A percentile compares a stretch with the other conserved stretches of the same genome.
Conservation (phyloP, 2,888 invertebrate species). For the Operophtera brumata region DNA sequence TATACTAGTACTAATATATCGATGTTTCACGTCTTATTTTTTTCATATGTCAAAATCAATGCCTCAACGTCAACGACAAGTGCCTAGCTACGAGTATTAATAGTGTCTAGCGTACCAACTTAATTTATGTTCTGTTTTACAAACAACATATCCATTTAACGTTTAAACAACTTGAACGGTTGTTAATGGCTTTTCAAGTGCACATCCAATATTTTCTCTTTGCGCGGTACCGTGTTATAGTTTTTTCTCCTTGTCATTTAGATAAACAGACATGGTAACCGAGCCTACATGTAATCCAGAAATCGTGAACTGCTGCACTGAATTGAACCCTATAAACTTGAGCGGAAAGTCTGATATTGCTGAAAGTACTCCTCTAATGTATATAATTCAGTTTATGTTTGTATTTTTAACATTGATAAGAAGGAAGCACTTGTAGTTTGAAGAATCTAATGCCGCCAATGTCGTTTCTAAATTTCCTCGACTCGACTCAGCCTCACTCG, state of each 20-base stretch:
- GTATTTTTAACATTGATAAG: constrained; percentile 3
- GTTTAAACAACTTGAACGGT: constrained; percentile 25
- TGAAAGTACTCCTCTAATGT: neutral
- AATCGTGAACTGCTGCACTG: neutral
- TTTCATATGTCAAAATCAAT: too few species aligned
- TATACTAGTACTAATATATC: too few species aligned
- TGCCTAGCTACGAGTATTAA: too few species aligned
- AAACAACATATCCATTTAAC: constrained; percentile 17
- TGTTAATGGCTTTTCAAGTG: constrained; percentile 35
- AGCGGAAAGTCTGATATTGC: neutral
- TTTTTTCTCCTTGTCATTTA: constrained; percentile 23
- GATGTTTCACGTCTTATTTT: too few species aligned
- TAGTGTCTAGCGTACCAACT: too few species aligned
- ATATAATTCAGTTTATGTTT: neutral
- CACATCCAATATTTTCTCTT: constrained; percentile 32
- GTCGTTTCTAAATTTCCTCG: too few species aligned
- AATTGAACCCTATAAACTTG: neutral
- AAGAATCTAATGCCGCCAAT: too few species aligned
- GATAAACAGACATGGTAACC: constrained; percentile 18
- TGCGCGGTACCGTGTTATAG: constrained; percentile 17
- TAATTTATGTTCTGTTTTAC: neutral
- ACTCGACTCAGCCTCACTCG: too few species aligned
- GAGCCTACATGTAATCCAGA: constrained; percentile 2
- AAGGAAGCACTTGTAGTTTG: neutral
- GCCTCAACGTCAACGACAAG: too few species aligned